These are phyloP conservation scores for Bursaphelenchus mucronatus DNA, from an alignment of 1,140 invertebrate genomes.

Conservation along the genomic window DNA sequence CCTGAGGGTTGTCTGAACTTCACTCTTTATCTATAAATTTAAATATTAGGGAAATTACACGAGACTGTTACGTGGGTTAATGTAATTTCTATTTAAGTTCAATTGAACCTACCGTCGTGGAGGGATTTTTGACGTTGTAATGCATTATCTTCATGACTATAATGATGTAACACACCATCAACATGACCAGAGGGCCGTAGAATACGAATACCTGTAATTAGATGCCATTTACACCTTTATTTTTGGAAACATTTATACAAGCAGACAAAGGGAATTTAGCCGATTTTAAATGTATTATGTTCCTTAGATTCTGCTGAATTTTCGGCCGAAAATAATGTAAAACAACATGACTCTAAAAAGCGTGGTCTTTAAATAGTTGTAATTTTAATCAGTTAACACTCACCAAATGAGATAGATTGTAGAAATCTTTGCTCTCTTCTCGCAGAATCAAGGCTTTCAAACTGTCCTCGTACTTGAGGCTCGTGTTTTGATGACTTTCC, in stretches of 20 bases:
- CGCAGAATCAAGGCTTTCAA: no score
- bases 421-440: slow-evolving; percentile 9
- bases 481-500: background rate
- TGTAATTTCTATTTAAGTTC: no score
- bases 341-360: no score
- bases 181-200: slow-evolving; percentile 52
- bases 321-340: no score
- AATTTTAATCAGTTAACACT: background rate
- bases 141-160: slow-evolving; percentile 45
- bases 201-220: slow-evolving; percentile 53
- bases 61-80: no score
- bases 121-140: slow-evolving; percentile 33
- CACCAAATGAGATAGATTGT: slow-evolving; percentile 26
- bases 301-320: background rate
- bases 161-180: slow-evolving; percentile 49
- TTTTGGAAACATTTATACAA: slow-evolving; percentile 12
- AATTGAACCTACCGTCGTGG: slow-evolving; percentile 13
- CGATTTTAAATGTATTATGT: no score
- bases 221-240: slow-evolving; percentile 10
- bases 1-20: no score
- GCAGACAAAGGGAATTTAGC: no score
- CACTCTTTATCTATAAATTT: no score
- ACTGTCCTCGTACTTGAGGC: background rate
- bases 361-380: background rate
- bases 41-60: no score